Evolutionary conservation across 2,888 invertebrate species (phyloP).

Genomic region (Orchestes rusci): DNA sequence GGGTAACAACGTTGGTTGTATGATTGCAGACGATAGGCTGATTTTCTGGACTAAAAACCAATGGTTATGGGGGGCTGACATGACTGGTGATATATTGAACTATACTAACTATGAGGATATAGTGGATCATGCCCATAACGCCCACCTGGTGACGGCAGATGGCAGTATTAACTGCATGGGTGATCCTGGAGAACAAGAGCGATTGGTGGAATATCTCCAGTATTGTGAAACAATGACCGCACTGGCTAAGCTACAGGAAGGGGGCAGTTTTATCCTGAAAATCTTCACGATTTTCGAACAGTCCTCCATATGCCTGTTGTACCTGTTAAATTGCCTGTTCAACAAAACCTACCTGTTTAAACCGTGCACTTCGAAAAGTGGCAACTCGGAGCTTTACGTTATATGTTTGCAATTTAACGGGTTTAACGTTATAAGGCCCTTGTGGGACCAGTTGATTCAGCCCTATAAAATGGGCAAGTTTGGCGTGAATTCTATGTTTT

Average conservation of each 20-base stretch:
- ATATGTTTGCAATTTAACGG: constrained; percentile 62
- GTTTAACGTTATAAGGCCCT: constrained; percentile 27
- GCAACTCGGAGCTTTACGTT: constrained; percentile 90
- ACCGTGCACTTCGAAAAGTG: constrained; percentile 87
- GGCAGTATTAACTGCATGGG: constrained; percentile 87
- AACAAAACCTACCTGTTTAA: constrained; percentile 69
- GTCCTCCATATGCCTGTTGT: constrained; percentile 70
- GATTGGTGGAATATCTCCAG: constrained; percentile 67
- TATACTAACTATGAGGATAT: constrained; percentile 61
- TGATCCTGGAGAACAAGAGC: constrained; percentile 83
- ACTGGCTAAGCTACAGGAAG: constrained; percentile 58
- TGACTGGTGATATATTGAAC: constrained; percentile 77
- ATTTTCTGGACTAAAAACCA: constrained; percentile 67
- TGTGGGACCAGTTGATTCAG: constrained; percentile 41
- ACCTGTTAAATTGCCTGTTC: constrained; percentile 71
- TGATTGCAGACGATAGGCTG: constrained; percentile 80
- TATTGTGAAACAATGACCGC: constrained; percentile 79
- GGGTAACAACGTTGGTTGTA: constrained; percentile 62
- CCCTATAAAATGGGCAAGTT: constrained; percentile 44
- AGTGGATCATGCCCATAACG: constrained; percentile 33
- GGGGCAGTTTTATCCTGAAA: constrained; percentile 78
- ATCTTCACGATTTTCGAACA: constrained; percentile 87
- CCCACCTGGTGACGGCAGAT: constrained; percentile 74
- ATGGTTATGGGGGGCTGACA: constrained; percentile 84
- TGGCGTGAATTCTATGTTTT: constrained; percentile 53